A percentile compares a stretch with the other conserved stretches of the same genome.
phyloP scores from a whole-genome alignment of 2,888 invertebrate species.

The Rotaria sp. region DNA sequence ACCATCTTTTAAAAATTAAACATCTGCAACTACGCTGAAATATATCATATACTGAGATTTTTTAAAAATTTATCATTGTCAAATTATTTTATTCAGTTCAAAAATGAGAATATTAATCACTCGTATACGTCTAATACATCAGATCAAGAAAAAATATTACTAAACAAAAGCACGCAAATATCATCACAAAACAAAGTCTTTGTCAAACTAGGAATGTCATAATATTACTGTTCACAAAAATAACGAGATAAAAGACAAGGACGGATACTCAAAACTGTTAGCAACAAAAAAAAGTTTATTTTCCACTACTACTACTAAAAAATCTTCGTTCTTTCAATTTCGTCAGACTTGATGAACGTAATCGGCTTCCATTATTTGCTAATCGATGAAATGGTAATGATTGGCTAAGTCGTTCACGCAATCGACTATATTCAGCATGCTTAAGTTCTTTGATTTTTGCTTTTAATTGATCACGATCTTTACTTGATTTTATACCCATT shows the following conservation, averaged over 20 bases:
- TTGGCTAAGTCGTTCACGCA: not conserved
- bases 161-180: not conserved
- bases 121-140: not conserved
- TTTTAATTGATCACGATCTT: conserved; percentile 29
- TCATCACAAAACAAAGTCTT: not conserved
- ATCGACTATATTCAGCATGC: not conserved
- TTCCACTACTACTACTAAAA: not conserved
- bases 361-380: not conserved
- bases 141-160: not conserved
- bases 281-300: not conserved
- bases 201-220: not conserved
- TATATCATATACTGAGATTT: not conserved
- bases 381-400: not conserved
- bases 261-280: not conserved
- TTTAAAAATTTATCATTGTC: not conserved
- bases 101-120: not conserved
- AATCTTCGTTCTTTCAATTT: conserved; percentile 1
- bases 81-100: too few relatives aligned
- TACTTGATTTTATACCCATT: conserved; percentile 8
- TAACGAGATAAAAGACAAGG: not conserved
- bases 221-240: not conserved
- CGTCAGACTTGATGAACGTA: not conserved
- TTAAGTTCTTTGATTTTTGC: not conserved
- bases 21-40: not conserved
- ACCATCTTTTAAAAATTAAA: not conserved